Evolutionary conservation across 1,140 invertebrate genomes (phyloP), one percentile per base, ranked within the genome.

Genomic region (Nasonia giraulti): DNA sequence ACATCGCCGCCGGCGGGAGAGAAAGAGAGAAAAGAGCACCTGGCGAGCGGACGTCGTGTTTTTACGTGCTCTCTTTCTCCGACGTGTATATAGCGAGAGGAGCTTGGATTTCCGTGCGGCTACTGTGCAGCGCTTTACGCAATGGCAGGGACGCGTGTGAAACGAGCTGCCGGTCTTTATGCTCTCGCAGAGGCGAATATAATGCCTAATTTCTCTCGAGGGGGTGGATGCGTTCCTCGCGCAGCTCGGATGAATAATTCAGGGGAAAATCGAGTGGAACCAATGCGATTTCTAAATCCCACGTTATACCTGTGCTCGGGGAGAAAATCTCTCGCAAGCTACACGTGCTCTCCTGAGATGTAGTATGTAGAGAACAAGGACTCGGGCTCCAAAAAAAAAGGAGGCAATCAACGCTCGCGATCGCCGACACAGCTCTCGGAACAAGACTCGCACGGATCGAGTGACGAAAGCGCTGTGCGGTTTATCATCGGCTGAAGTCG

Each of bases 61-160:
- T 66, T 78, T 40, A 55, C 2, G 11, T 27, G 20, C 80, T 37
- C 33, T 37, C 33, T 37, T 37, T 37, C 33, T 37, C 33, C 33
- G 2, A 37, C 8, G 0, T 44, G 7, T 44, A 44, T 44, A 44
- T 44, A 44, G 3, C 12, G 12, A 5, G 50, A 55, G 50, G 50
- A 66, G 74, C 23, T 78, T 69, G 55, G 40, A 68, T 83, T 82
- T 83, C 37, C 81, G 44, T 77, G 27, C 27, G 14, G 17, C 68
- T 33, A 11, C 68, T 11, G 33, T 12, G 37, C 40, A 17, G 0
- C 2, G 6, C 6, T 62, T 3, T 40, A 50, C 40, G 31, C 10
- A 27, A 27, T 27, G 27, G 55, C 55, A 66, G 50, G 50, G 20
- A 62, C 75, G 74, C 82, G 81, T 82, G 81, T 76, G 81, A 82